phyloP scores from a whole-genome alignment of 2,888 invertebrate genomes.

The Leptodirus hochenwartii region DNA sequence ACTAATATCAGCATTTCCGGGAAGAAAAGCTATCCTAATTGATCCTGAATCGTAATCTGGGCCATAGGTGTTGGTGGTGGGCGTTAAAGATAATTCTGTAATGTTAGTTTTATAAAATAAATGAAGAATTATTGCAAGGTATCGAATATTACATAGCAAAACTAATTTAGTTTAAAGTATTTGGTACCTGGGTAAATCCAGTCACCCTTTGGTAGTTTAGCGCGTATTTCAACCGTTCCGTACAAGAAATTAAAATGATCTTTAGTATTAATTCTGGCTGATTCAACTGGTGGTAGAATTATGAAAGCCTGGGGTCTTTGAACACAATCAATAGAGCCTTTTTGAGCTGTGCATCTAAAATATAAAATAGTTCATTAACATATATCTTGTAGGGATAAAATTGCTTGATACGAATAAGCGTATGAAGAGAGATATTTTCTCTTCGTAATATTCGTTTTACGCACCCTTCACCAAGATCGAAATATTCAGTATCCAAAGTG shows the following conservation, averaged over 20 bases:
- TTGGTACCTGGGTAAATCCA: slow-evolving; percentile 57
- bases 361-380: not conserved
- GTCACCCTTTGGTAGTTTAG: slow-evolving; percentile 55
- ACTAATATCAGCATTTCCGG: slow-evolving; percentile 36
- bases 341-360: slow-evolving; percentile 26
- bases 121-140: not conserved
- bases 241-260: slow-evolving; percentile 46
- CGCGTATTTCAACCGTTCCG: slow-evolving; percentile 47
- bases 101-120: slow-evolving; percentile 11
- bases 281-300: slow-evolving; percentile 50
- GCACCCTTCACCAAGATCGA: slow-evolving; percentile 9
- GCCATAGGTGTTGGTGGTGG: slow-evolving; percentile 43
- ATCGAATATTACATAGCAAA: slow-evolving; percentile 5
- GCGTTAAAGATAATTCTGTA: slow-evolving; percentile 46
- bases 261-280: slow-evolving; percentile 42
- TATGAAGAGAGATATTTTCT: not conserved
- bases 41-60: slow-evolving; percentile 43
- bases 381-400: not conserved
- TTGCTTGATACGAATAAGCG: no score
- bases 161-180: not conserved
- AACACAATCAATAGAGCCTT: slow-evolving; percentile 25
- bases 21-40: slow-evolving; percentile 49
- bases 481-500: slow-evolving; percentile 15
- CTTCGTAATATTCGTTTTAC: slow-evolving; percentile 2
- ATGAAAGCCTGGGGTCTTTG: slow-evolving; percentile 29